Conservation (phyloP, 2,888 invertebrate genomes). For the Prosapia bicincta region DNA sequence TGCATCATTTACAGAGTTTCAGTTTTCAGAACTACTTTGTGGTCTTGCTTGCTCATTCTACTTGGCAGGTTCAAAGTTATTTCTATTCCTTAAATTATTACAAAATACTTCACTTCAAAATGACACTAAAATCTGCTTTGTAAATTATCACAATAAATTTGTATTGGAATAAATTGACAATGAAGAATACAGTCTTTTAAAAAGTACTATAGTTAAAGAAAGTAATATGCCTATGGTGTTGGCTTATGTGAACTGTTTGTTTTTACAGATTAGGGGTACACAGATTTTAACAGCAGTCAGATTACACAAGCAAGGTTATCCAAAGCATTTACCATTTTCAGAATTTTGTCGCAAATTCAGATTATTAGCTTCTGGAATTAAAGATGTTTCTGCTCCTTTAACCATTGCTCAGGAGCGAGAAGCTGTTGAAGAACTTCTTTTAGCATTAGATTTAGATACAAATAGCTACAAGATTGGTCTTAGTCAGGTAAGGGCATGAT, state of each 20-base stretch:
- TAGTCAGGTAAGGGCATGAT: conserved; percentile 88
- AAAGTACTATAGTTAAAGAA: too few species aligned
- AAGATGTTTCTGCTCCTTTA: conserved; percentile 27
- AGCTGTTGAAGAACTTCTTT: conserved; percentile 79
- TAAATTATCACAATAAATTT: too few species aligned
- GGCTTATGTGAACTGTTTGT: neutral
- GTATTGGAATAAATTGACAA: too few species aligned
- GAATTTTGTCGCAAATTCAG: conserved; percentile 87
- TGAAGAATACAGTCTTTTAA: too few species aligned
- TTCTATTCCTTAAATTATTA: too few species aligned
- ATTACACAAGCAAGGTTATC: conserved; percentile 90
- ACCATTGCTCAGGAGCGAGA: conserved; percentile 53
- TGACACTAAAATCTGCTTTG: too few species aligned
- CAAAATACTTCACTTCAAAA: too few species aligned
- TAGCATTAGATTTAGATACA: conserved; percentile 77
- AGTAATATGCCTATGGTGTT: too few species aligned
- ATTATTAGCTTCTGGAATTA: conserved; percentile 47
- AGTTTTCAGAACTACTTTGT: too few species aligned
- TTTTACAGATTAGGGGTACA: conserved; percentile 73
- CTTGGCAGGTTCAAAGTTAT: too few species aligned
- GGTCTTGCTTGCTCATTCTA: too few species aligned
- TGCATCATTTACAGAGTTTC: too few species aligned
- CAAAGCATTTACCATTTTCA: conserved; percentile 81
- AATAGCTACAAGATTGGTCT: conserved; percentile 86
- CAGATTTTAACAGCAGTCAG: conserved; percentile 87